Evolutionary conservation across 2,888 invertebrate genomes (phyloP).

Genomic region (Eupithecia subumbrata): DNA sequence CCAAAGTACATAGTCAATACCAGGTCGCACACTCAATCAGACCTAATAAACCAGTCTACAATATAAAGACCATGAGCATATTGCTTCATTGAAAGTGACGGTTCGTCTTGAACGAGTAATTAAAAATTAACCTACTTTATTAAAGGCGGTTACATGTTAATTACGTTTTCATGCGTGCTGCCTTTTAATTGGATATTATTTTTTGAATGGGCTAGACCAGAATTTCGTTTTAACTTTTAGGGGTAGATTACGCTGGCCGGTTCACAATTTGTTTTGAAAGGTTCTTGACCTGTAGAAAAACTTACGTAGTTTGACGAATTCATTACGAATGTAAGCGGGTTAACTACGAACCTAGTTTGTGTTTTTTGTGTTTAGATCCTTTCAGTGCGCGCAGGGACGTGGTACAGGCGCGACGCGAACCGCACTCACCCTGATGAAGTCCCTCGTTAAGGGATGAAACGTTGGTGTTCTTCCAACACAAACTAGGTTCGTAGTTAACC

Average conservation of each 20-base stretch:
- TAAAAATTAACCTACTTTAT: constrained; percentile 75
- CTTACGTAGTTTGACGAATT: no score
- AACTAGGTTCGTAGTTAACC: no score
- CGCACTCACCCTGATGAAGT: no score
- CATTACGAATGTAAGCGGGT: no score
- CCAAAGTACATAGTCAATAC: not conserved
- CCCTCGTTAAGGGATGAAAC: no score
- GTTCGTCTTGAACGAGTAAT: constrained; percentile 60
- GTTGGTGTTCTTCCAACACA: no score
- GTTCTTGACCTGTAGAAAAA: no score
- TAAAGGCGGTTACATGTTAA: constrained; percentile 49
- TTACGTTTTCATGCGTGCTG: constrained; percentile 26
- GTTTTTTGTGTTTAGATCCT: no score
- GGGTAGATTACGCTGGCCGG: not conserved
- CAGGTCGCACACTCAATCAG: constrained; percentile 21
- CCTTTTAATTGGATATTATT: constrained; percentile 8
- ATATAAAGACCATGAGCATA: constrained; percentile 50
- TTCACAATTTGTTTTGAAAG: not conserved
- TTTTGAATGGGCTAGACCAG: not conserved
- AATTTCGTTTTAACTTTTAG: not conserved
- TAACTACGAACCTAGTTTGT: no score
- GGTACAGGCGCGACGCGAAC: no score
- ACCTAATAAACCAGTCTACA: constrained; percentile 32
- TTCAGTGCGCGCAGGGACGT: no score
- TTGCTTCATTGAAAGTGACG: constrained; percentile 65